These are phyloP conservation scores for Cryptoprocta ferox DNA, from an alignment of 2,797 vertebrate genomes.

Conservation along the genomic window DNA sequence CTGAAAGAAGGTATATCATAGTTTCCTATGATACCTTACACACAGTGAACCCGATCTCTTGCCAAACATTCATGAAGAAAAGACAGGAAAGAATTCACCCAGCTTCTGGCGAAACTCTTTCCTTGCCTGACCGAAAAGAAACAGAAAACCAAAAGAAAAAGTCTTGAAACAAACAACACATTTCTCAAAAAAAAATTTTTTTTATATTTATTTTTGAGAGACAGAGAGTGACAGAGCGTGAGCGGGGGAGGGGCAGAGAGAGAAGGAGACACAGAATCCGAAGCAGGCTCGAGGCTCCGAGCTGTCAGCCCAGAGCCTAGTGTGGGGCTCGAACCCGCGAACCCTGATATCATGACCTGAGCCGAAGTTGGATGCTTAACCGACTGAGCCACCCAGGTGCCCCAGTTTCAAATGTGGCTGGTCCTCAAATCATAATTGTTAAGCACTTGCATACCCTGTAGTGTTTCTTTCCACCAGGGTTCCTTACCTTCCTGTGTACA, in stretches of 20 bases:
- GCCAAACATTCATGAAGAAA: not conserved
- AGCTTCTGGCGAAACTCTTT: not conserved
- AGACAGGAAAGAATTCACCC: not conserved
- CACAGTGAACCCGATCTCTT: not conserved
- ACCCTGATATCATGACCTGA: too few relatives aligned
- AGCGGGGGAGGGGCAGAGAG: too few relatives aligned
- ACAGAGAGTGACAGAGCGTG: too few relatives aligned
- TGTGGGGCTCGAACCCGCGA: too few relatives aligned
- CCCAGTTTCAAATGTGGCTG: not conserved
- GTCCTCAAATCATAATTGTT: not conserved
- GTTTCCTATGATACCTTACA: not conserved
- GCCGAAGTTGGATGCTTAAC: too few relatives aligned
- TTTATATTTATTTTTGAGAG: too few relatives aligned
- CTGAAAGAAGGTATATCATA: not conserved
- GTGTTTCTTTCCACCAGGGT: not conserved
- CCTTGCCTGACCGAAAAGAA: constrained; percentile 30
- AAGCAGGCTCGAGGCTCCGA: too few relatives aligned
- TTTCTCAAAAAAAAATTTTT: not conserved
- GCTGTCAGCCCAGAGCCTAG: too few relatives aligned
- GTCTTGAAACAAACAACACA: not conserved
- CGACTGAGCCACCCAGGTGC: too few relatives aligned
- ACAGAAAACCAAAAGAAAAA: not conserved
- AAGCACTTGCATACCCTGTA: too few relatives aligned
- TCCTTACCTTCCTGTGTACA: not conserved
- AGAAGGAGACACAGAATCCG: too few relatives aligned